These are phyloP conservation scores for Pterocles burchelli DNA, from an alignment of 2,113 vertebrate species.

Conservation along the genomic window DNA sequence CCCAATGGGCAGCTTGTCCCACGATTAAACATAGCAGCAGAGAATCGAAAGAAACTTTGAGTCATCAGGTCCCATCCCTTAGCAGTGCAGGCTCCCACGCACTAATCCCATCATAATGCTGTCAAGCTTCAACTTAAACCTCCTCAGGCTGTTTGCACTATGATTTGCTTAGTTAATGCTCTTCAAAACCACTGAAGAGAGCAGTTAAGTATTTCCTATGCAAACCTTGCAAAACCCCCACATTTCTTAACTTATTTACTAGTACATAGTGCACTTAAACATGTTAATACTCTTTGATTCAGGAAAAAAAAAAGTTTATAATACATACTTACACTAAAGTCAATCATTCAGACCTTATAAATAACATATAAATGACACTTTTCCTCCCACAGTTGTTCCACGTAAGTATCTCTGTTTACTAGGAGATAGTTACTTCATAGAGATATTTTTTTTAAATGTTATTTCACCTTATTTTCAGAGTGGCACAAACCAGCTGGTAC, in stretches of 20 bases:
- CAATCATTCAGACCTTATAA: not conserved
- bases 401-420: not conserved
- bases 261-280: not conserved
- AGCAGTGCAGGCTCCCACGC: not conserved
- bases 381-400: not conserved
- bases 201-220: not conserved
- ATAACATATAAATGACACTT: not conserved
- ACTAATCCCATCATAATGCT: not conserved
- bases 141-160: not conserved
- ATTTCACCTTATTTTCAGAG: not conserved
- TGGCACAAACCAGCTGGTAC: not conserved
- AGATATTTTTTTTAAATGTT: not conserved
- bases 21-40: not conserved
- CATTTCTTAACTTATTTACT: not conserved
- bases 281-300: not conserved
- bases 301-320: not conserved
- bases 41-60: not conserved
- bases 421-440: not conserved
- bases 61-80: not conserved
- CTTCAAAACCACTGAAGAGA: not conserved
- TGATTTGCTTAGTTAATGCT: not conserved
- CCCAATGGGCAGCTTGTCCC: not conserved
- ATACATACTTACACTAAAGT: not conserved
- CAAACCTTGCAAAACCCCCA: accelerated
- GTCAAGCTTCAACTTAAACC: not conserved